Evolutionary conservation across 92 coral and sea anemone species (phyloP).

Genomic region (Pocillopora grandis): DNA sequence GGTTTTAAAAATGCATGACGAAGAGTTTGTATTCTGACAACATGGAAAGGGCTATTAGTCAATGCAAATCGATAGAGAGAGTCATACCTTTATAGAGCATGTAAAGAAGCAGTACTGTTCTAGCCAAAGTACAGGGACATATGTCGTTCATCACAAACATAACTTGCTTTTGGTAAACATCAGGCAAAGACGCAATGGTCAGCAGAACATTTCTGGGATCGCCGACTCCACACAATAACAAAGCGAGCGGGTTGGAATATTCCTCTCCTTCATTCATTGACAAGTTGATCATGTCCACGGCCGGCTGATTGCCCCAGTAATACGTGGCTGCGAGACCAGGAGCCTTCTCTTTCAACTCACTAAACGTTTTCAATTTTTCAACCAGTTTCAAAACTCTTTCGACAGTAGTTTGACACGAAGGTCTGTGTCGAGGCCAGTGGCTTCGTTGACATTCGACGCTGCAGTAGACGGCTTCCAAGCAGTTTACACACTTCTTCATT

Average conservation of each 20-base stretch:
- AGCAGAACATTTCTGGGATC: constrained; percentile 73
- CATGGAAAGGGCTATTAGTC: no score
- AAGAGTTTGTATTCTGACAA: no score
- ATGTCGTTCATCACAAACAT: constrained; percentile 72
- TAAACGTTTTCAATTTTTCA: constrained; percentile 18
- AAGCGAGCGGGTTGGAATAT: constrained; percentile 43
- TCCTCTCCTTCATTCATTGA: constrained; percentile 72
- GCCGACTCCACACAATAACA: constrained; percentile 81
- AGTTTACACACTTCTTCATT: constrained; percentile 52
- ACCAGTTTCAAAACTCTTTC: constrained; percentile 15
- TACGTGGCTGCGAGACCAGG: constrained; percentile 8
- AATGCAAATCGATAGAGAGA: neutral
- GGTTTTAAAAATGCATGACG: no score
- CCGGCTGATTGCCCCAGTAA: constrained; percentile 85
- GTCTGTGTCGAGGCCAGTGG: constrained; percentile 57
- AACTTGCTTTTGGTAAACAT: constrained; percentile 47
- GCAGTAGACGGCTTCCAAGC: constrained; percentile 66
- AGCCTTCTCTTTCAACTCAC: neutral
- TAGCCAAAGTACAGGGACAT: constrained; percentile 69
- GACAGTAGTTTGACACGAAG: constrained; percentile 45
- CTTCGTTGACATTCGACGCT: constrained; percentile 52
- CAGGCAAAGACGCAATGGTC: constrained; percentile 61
- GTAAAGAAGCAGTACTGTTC: constrained; percentile 73
- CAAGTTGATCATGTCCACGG: constrained; percentile 73
- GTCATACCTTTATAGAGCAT: constrained; percentile 66